These are phyloP conservation scores for Myrmophylax atrothorax DNA, from an alignment of 2,113 vertebrate species.

Conservation along the genomic window DNA sequence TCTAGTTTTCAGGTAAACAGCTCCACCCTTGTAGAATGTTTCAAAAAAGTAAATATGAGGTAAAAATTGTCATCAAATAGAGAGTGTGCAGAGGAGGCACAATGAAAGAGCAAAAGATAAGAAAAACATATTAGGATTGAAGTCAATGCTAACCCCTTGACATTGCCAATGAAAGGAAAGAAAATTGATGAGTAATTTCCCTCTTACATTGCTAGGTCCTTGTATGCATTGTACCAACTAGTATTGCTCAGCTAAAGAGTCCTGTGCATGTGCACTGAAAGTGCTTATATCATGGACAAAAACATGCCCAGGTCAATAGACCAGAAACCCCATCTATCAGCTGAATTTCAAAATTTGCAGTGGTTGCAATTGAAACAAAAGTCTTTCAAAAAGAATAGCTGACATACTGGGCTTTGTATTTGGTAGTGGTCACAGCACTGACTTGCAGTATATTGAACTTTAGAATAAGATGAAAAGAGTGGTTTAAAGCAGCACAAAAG, in stretches of 20 bases:
- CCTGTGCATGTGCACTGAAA: fast-evolving
- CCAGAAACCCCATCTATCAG: neutral
- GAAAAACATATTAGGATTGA: neutral
- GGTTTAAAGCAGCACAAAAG: neutral
- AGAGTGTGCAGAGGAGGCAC: neutral
- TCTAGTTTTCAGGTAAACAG: neutral
- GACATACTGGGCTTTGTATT: neutral
- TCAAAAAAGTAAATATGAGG: neutral
- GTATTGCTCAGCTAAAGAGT: neutral
- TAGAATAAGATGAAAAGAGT: neutral
- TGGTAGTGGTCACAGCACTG: neutral
- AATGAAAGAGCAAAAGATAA: neutral
- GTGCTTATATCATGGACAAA: neutral
- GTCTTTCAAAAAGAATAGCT: neutral
- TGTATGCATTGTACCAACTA: fast-evolving
- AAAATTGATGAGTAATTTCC: neutral
- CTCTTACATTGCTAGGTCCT: neutral
- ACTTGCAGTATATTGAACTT: neutral
- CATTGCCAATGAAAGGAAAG: neutral
- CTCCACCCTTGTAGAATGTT: neutral
- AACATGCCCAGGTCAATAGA: neutral
- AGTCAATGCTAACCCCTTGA: neutral
- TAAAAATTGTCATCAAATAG: neutral
- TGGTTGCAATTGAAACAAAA: neutral
- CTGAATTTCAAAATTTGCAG: neutral